Conservation (phyloP, 64 coral and sea anemone species). For the Hydrozoanthus tunicans region DNA sequence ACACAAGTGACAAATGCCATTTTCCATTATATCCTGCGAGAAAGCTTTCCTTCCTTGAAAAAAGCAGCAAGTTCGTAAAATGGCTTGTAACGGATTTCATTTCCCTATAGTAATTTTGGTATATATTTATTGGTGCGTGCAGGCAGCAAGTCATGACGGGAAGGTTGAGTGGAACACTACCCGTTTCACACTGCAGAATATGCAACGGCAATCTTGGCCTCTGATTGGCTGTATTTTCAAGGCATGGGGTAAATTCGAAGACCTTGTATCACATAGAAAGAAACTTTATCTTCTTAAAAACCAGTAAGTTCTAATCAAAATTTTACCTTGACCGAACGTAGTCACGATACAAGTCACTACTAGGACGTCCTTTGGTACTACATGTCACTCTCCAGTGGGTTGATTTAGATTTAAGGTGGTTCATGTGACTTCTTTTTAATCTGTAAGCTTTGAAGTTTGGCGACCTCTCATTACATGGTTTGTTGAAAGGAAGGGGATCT, state of each 20-base stretch:
- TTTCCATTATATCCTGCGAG: no score
- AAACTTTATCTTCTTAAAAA: neutral
- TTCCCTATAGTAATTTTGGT: no score
- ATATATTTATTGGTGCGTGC: no score
- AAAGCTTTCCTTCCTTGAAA: no score
- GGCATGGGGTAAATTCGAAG: neutral
- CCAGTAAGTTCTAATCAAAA: neutral
- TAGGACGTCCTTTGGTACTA: neutral
- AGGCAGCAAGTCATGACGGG: no score
- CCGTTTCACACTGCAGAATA: no score
- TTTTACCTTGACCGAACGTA: neutral
- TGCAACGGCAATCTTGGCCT: no score
- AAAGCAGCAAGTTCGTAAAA: no score
- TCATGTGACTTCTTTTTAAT: neutral
- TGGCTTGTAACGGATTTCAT: no score
- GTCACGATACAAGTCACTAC: neutral
- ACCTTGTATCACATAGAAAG: neutral
- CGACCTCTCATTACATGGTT: neutral
- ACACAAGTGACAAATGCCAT: no score
- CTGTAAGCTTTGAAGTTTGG: neutral
- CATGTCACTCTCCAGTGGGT: neutral
- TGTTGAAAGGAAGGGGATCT: neutral
- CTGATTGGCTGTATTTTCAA: no score
- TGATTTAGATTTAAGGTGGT: neutral
- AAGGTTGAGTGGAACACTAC: no score